A percentile compares a stretch with the other conserved stretches of the same genome.
Conservation (phyloP, 2,797 vertebrate genomes). For the Enteromius radiatus region DNA sequence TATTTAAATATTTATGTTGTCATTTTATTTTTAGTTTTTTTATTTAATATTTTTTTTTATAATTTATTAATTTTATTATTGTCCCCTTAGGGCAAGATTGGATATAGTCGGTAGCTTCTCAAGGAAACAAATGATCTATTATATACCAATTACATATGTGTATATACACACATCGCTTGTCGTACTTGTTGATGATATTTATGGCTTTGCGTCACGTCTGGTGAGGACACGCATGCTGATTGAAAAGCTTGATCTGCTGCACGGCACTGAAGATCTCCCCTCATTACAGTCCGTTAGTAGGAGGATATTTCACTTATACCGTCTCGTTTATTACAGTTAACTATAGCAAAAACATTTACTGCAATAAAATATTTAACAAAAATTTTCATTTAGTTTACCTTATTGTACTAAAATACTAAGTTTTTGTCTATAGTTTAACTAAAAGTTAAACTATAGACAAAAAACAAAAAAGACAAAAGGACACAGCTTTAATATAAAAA, state of each 20-base stretch:
- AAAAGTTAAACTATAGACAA: too few relatives aligned
- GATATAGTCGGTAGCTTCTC: too few relatives aligned
- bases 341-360: background rate
- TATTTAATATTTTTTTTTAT: background rate
- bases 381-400: background rate
- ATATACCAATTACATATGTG: too few relatives aligned
- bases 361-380: too few relatives aligned
- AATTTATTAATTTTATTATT: background rate
- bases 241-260: conserved; percentile 21
- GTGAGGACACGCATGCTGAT: conserved; percentile 6
- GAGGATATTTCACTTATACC: background rate
- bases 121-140: too few relatives aligned
- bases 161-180: background rate
- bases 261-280: background rate
- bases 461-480: too few relatives aligned
- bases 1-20: background rate
- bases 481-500: too few relatives aligned
- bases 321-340: background rate
- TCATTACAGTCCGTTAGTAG: background rate
- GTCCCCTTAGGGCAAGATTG: too few relatives aligned
- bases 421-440: too few relatives aligned
- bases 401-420: background rate
- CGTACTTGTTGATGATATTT: background rate
- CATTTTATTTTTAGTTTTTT: background rate
- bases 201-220: background rate